Evolutionary conservation across 2,113 vertebrate genomes (phyloP).

Genomic region (Orientallactaga bullata): DNA sequence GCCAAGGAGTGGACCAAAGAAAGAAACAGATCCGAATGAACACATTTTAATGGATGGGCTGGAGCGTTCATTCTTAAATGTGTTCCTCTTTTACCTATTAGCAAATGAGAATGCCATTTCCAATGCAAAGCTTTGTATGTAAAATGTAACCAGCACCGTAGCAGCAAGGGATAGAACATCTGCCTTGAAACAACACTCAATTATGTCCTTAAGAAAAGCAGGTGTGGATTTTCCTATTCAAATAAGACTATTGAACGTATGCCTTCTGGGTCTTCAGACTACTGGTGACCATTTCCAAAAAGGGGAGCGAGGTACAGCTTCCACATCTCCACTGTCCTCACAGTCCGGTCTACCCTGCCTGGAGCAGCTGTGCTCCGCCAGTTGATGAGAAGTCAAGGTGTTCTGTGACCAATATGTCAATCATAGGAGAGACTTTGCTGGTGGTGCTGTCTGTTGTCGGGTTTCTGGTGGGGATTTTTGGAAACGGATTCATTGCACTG

Average conservation of each 20-base stretch:
- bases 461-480: background rate
- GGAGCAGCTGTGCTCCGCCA: background rate
- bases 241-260: background rate
- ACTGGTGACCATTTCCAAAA: background rate
- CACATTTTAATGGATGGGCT: background rate
- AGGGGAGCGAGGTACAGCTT: too few relatives aligned
- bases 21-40: background rate
- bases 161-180: too few relatives aligned
- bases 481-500: background rate
- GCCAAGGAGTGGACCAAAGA: background rate
- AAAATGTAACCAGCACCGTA: background rate
- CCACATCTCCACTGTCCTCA: background rate
- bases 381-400: background rate
- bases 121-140: background rate
- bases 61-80: background rate
- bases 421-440: background rate
- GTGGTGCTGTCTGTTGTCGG: background rate
- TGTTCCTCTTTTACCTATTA: background rate
- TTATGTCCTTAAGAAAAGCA: background rate
- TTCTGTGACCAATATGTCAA: background rate
- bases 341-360: background rate
- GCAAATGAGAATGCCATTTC: background rate
- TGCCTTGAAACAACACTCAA: background rate
- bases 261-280: background rate
- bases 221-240: background rate